phyloP scores from a whole-genome alignment of 1,140 invertebrate genomes.

The Berghia stephanieae region DNA sequence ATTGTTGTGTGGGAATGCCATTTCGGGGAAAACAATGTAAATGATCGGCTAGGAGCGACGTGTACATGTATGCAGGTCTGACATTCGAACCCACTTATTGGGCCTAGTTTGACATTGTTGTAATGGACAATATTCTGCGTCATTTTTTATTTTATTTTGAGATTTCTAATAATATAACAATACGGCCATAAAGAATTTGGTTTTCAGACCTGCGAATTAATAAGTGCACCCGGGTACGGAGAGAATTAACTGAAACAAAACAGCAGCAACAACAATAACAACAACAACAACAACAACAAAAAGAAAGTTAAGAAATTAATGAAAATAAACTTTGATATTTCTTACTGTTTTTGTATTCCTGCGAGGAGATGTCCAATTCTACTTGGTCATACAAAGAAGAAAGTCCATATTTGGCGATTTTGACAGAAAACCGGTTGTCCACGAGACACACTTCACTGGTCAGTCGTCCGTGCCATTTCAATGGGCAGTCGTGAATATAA shows the following conservation, averaged over 20 bases:
- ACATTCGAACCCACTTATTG: too few relatives aligned
- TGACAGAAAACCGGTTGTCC: constrained; percentile 90
- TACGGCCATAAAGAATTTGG: too few relatives aligned
- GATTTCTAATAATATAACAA: too few relatives aligned
- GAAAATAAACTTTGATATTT: background rate
- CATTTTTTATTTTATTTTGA: too few relatives aligned
- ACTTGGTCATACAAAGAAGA: constrained; percentile 63
- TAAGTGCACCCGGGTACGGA: too few relatives aligned
- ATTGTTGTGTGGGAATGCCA: too few relatives aligned
- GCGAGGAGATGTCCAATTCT: constrained; percentile 8
- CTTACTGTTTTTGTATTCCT: constrained; percentile 35
- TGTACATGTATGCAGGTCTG: too few relatives aligned
- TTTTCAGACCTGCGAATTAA: too few relatives aligned
- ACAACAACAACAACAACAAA: background rate
- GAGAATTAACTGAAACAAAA: background rate
- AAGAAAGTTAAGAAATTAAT: background rate
- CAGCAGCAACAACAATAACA: background rate
- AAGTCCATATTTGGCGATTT: constrained; percentile 92
- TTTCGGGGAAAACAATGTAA: too few relatives aligned
- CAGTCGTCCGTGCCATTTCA: constrained; percentile 91
- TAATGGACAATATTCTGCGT: too few relatives aligned
- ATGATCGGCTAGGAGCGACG: too few relatives aligned
- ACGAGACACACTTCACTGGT: constrained; percentile 92
- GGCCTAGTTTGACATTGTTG: too few relatives aligned
- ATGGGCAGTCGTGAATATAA: constrained; percentile 82